These are phyloP conservation scores for Elgaria multicarinata DNA, from an alignment of 2,113 vertebrate genomes.

Conservation along the genomic window DNA sequence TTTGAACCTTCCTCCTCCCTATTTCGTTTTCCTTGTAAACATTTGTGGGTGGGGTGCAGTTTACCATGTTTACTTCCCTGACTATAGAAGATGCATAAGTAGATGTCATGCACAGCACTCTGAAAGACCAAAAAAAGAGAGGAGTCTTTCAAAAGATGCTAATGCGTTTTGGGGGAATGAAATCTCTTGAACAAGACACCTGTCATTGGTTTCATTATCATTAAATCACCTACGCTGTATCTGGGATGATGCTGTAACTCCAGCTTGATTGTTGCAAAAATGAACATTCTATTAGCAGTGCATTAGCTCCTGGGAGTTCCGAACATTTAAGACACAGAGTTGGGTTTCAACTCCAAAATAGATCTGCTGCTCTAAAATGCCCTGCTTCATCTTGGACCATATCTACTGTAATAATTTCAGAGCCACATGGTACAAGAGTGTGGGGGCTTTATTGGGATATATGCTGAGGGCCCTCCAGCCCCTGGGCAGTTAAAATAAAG, in stretches of 20 bases:
- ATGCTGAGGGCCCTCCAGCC: not conserved
- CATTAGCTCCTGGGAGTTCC: not conserved
- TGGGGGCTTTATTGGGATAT: not conserved
- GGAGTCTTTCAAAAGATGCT: not conserved
- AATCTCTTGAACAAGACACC: constrained; percentile 7
- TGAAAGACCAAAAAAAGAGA: not conserved
- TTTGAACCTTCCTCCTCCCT: not conserved
- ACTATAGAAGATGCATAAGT: not conserved
- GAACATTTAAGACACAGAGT: not conserved
- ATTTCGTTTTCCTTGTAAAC: not conserved
- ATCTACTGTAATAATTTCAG: not conserved
- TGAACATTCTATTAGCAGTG: not conserved
- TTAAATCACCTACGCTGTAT: constrained; percentile 22
- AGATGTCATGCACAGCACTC: not conserved
- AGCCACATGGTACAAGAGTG: not conserved
- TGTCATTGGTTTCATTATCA: constrained; percentile 24
- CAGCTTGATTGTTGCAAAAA: not conserved
- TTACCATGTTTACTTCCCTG: constrained; percentile 2
- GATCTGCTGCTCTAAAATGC: not conserved
- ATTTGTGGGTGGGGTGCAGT: not conserved
- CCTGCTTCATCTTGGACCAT: not conserved
- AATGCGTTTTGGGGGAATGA: constrained; percentile 1
- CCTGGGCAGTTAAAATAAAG: not conserved
- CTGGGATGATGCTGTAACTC: not conserved
- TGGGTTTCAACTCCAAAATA: not conserved